phyloP scores from a whole-genome alignment of 2,888 invertebrate species.

The Keiferia lycopersicella region DNA sequence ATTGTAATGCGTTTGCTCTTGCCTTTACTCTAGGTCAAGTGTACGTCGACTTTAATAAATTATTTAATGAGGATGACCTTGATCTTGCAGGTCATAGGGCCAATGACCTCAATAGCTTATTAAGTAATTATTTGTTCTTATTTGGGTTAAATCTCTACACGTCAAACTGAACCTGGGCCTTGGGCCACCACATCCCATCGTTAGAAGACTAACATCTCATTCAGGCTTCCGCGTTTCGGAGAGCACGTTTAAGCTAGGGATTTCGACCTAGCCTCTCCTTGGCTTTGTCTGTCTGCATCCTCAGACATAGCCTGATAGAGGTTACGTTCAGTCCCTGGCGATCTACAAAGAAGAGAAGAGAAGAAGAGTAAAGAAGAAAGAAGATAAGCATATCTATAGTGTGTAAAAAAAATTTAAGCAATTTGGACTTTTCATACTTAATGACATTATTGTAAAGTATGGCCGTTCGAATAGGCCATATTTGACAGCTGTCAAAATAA shows the following conservation, averaged over 20 bases:
- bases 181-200: not conserved
- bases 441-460: too few relatives aligned
- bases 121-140: not conserved
- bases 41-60: too few relatives aligned
- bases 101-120: not conserved
- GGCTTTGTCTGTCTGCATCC: slow-evolving; percentile 79
- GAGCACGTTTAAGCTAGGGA: slow-evolving; percentile 42
- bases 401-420: too few relatives aligned
- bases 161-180: too few relatives aligned
- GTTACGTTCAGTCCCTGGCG: slow-evolving; percentile 76
- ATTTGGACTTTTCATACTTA: too few relatives aligned
- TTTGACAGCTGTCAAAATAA: too few relatives aligned
- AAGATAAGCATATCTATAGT: not conserved
- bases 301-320: slow-evolving; percentile 83
- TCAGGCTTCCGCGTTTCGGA: too few relatives aligned
- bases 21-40: too few relatives aligned
- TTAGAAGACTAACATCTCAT: not conserved
- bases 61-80: not conserved
- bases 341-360: slow-evolving; percentile 32
- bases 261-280: slow-evolving; percentile 81
- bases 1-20: too few relatives aligned
- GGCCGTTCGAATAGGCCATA: too few relatives aligned
- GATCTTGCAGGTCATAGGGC: not conserved
- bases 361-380: slow-evolving; percentile 20
- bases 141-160: too few relatives aligned